Base-by-base conservation (phyloP, 2,888 invertebrate species). In the Synergus japonicus region DNA sequence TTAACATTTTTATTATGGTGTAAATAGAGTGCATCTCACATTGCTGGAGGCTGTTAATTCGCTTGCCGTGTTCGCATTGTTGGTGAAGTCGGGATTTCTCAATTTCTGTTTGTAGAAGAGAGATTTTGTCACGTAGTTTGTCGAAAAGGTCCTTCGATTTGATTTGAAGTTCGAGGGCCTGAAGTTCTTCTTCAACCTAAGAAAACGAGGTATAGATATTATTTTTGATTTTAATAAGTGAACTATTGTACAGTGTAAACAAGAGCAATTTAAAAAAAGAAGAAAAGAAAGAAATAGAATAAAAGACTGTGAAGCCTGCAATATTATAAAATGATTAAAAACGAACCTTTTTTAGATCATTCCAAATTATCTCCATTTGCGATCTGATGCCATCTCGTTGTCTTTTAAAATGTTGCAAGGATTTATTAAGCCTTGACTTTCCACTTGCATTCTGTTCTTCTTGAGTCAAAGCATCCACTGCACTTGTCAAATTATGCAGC, bases 11-110 rank as follows among this genome's bases (percentile, higher is more conserved):
- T 83, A 93, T 92, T 81, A 94, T 94, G 18, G 93, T 93, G 0
- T 93, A 92, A 46, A 93, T 90, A 0, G 93, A 93, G n/a, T 92
- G 92, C n/a, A 93, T 93, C 80, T 94, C 94, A 15, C 93, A 93
- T 60, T 93, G 93, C 79, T 93, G 92, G 54, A 94, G 84, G 82
- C 88, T 89, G 29, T 92, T 90, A 13, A 93, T 91, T 82, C 93
- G 93, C 0, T 93, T 93, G 60, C 90, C 89, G 8, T 92, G 89
- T 3, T 93, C 92, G 54, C 93, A 90, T 29, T 93, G 87, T 84
- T 94, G 90, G 44, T 90, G 89, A 18, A 87, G 79, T 60, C 89
- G 86, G 5, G 85, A 82, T 54, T 85, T 88, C 3, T 91, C 89
- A n/a, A 92, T 84, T 67, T 91, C 89, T 58, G 82, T 85, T 7